Base-by-base conservation (phyloP, 1,140 invertebrate species). In the Araneus ventricosus region DNA sequence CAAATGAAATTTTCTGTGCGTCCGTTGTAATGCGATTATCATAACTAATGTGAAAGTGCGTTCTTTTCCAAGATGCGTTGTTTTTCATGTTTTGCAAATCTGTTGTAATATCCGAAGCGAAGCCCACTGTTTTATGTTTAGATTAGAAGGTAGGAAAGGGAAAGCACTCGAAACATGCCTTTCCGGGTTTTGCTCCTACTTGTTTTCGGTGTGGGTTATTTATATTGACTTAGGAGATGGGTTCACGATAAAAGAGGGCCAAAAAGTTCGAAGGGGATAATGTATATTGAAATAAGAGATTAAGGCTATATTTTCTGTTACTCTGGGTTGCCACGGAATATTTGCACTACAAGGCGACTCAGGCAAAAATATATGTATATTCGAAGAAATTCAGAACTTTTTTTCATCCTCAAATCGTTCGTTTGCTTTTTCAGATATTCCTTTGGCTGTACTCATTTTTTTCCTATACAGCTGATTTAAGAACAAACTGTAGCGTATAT, bases 1-100 rank as follows among this genome's bases (percentile, higher is more conserved):
- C 87, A 88, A 88, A 88, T 88, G 59, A 88, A 88, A 88, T 88
- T 88, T 67, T 75, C 59, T 41, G 80, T 82, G 39, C 80, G 45
- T 37, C 87, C 87, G 63, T 39, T n/a, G 87, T 39, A 88, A 88
- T 52, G 63, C 57, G 67, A 88, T 88, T 88, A 88, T 88, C 87
- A 88, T 88, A 88, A 88, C 59, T 88, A 88, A 88, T 88, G 87
- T 34, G 70, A 30, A 37, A 20, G 70, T 34, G 70, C 70, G 4
- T 37, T 75, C 70, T 75, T 37, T 37, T 75, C 30, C 34, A 20
- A 34, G 80, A 84, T 45, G 39, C 41, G 80, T 52, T 84, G 39
- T 84, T 84, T 52, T 84, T 84, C 30, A n/a, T 52, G 41, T 27
- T 30, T 41, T 57, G 8, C 41, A 84, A 84, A 84, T 41, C 82